These are phyloP conservation scores for Sebastes schlegelii DNA, from an alignment of 2,113 vertebrate species.

Conservation along the genomic window DNA sequence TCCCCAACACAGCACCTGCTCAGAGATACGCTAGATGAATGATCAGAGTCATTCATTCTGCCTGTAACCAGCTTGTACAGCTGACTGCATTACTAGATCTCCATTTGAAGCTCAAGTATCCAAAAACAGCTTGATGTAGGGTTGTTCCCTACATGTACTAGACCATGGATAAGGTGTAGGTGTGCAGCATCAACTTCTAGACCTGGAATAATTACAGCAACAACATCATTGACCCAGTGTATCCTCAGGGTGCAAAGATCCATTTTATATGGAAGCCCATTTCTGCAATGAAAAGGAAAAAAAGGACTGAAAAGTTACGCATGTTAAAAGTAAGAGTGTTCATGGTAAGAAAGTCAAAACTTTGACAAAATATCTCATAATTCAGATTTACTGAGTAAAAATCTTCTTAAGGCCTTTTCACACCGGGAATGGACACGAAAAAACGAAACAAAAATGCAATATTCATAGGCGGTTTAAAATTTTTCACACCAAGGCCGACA, in stretches of 20 bases:
- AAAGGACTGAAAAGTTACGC: not conserved
- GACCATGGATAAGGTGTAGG: too few species aligned
- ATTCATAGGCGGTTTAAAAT: too few species aligned
- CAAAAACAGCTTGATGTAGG: not conserved
- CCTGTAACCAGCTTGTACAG: not conserved
- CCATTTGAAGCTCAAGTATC: conserved; percentile 1
- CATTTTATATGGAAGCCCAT: not conserved
- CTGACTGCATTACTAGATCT: not conserved
- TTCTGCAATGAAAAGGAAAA: not conserved
- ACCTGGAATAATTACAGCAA: not conserved
- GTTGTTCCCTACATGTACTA: too few species aligned
- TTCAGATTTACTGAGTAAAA: not conserved
- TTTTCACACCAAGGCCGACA: too few species aligned
- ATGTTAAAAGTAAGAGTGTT: not conserved
- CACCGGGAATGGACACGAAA: too few species aligned
- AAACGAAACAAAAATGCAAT: too few species aligned
- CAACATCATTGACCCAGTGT: not conserved
- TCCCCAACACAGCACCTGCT: not conserved
- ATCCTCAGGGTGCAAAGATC: not conserved
- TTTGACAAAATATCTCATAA: not conserved
- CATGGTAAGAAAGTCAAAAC: not conserved
- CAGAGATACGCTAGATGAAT: not conserved
- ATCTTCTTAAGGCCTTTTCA: not conserved
- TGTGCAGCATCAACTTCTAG: not conserved
- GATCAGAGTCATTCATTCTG: not conserved